A percentile compares a stretch with the other conserved stretches of the same genome.
Conservation (phyloP, 2,888 invertebrate genomes). For the Caenorhabditis panamensis region DNA sequence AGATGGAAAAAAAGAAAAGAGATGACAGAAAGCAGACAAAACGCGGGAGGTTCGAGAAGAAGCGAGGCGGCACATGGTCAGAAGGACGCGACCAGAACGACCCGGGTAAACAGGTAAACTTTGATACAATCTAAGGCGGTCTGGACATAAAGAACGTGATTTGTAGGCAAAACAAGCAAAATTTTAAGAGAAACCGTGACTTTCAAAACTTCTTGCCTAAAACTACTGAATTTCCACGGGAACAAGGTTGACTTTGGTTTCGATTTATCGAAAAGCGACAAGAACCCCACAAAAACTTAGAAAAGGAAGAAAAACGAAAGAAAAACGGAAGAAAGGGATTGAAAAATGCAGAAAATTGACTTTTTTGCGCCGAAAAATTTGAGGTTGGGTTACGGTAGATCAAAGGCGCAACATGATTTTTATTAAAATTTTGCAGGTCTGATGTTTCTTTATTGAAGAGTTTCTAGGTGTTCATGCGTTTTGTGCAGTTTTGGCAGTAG, state of each 20-base stretch:
- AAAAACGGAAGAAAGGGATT: background rate
- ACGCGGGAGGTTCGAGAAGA: background rate
- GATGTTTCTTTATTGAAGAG: background rate
- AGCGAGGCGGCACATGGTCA: background rate
- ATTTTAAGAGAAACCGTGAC: background rate
- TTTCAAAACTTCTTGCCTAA: too few relatives aligned
- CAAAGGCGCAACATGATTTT: background rate
- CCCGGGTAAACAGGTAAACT: background rate
- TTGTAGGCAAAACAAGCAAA: background rate
- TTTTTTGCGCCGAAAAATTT: background rate
- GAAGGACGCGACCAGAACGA: background rate
- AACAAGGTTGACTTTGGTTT: too few relatives aligned
- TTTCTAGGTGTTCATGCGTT: too few relatives aligned
- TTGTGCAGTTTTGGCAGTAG: too few relatives aligned
- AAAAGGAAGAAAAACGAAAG: background rate
- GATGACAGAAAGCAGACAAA: slow-evolving; percentile 6
- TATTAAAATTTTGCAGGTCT: background rate
- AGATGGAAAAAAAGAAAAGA: background rate
- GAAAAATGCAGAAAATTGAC: background rate
- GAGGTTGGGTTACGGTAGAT: too few relatives aligned
- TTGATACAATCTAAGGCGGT: background rate
- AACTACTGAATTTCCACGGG: too few relatives aligned
- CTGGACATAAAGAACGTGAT: background rate
- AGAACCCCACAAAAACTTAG: background rate
- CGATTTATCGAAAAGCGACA: too few relatives aligned